Base-by-base conservation (phyloP, 2,113 vertebrate genomes). In the Psilopogon haemacephalus region DNA sequence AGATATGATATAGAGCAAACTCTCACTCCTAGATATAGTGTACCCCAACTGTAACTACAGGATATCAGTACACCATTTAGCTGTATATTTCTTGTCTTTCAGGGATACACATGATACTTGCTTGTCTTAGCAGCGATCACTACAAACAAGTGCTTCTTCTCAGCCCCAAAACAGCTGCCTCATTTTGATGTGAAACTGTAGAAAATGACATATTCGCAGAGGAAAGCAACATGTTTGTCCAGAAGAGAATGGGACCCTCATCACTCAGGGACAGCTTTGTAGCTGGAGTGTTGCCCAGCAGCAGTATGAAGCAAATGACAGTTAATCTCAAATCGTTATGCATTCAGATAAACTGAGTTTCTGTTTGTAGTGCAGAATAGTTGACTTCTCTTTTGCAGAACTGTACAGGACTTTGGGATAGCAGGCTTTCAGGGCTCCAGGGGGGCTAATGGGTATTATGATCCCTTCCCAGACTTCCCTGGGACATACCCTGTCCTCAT, bases 191-290 rank as follows among this genome's bases (percentile, higher is more conserved):
- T 28, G 6, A 85, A 69, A 69, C 78, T 72, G 15, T 74, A 65
- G 17, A 70, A 95, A 93, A 89, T 35, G 9, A 64, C 48, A 92
- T 58, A 59, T 78, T 86, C 78, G 48, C 48, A 78, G 65, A 86
- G 50, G n/a, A 21, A 86, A 90, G 58, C 5, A 10, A 74, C 67
- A 90, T 82, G 23, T 90, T 95, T 84, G 70, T 81, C 81, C 54
- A 48, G 73, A 75, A 93, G 44, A 95, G 65, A 94, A 91, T 60
- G 48, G 58, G 30, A 81, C 54, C 46, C 44, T 78, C 78, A 67
- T 94, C 89, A 94, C 89, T 89, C 81, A 86, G 55, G 78, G 62
- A 78, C 58, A 92, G 70, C n/a, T 90, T 81, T 89, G 81, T 86
- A 95, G 65, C 81, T 94, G 89, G 93, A 94, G 70, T 86, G 68